phyloP scores from a whole-genome alignment of 35 echinoderm and acorn worm genomes.

The Nesometra sesokonis region DNA sequence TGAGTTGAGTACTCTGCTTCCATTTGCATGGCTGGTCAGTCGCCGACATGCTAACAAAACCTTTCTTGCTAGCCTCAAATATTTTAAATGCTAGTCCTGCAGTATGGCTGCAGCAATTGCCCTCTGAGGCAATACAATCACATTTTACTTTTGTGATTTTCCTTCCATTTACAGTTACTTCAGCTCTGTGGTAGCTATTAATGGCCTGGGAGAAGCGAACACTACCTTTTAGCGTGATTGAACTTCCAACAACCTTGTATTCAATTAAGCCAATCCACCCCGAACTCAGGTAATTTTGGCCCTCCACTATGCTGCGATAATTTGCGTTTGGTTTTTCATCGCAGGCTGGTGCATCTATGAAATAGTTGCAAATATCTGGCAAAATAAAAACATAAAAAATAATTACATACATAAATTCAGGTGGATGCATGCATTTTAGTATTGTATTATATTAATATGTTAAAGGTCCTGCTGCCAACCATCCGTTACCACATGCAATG shows the following conservation, averaged over 20 bases:
- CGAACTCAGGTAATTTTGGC: conserved; percentile 27
- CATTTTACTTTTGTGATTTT: conserved; percentile 4
- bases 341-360: conserved; percentile 12
- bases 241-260: neutral
- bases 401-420: no score
- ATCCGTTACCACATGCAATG: no score
- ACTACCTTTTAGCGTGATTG: neutral
- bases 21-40: conserved; percentile 18
- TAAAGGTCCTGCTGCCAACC: no score
- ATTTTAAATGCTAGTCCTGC: conserved; percentile 13
- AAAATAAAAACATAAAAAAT: no score
- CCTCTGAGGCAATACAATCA: conserved; percentile 25
- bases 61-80: conserved; percentile 24
- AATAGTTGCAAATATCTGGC: conserved; percentile 12
- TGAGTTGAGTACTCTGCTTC: conserved; percentile 16
- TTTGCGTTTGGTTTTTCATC: conserved; percentile 16
- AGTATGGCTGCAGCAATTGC: conserved; percentile 8
- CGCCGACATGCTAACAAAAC: conserved; percentile 4
- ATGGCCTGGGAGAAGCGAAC: conserved; percentile 26
- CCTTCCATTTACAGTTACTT: neutral
- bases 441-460: no score
- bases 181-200: conserved; percentile 6
- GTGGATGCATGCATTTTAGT: no score
- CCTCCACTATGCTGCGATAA: conserved; percentile 30
- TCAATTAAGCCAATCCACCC: conserved; percentile 18